A percentile compares a stretch with the other conserved stretches of the same genome.
Evolutionary conservation across 2,113 vertebrate species (phyloP).

Genomic region (Chrysemys picta): DNA sequence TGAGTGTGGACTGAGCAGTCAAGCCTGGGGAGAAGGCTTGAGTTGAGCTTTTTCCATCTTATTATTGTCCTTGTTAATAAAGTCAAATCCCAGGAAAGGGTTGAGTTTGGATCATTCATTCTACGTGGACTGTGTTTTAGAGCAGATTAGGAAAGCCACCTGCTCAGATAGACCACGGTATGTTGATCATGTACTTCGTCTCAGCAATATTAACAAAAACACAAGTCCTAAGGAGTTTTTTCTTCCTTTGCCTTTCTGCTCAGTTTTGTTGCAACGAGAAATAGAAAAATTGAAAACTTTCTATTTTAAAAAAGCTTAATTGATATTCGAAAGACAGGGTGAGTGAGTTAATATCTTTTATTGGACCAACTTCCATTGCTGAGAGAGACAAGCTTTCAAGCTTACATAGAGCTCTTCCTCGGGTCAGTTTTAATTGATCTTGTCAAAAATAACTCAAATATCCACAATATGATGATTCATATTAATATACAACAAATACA

Average conservation of each 20-base stretch:
- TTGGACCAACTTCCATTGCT: background rate
- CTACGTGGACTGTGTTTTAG: background rate
- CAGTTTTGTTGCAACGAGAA: background rate
- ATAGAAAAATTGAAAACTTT: background rate
- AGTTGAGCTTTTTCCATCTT: too few relatives aligned
- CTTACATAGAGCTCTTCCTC: background rate
- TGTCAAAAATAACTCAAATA: background rate
- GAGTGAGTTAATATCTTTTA: background rate
- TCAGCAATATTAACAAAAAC: background rate
- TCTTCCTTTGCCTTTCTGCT: background rate
- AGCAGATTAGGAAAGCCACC: background rate
- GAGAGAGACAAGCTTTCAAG: background rate
- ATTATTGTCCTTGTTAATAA: background rate
- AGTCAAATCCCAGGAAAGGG: background rate
- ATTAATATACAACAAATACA: background rate
- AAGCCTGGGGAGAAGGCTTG: background rate
- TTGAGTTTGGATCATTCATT: background rate
- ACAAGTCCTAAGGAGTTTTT: background rate
- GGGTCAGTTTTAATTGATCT: background rate
- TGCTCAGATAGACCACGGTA: accelerated
- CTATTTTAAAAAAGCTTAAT: background rate
- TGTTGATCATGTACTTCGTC: background rate
- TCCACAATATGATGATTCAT: conserved; percentile 1
- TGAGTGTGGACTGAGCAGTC: background rate
- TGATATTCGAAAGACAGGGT: background rate